These are phyloP conservation scores for Cactoblastis cactorum DNA, from an alignment of 2,888 invertebrate species.

Conservation along the genomic window DNA sequence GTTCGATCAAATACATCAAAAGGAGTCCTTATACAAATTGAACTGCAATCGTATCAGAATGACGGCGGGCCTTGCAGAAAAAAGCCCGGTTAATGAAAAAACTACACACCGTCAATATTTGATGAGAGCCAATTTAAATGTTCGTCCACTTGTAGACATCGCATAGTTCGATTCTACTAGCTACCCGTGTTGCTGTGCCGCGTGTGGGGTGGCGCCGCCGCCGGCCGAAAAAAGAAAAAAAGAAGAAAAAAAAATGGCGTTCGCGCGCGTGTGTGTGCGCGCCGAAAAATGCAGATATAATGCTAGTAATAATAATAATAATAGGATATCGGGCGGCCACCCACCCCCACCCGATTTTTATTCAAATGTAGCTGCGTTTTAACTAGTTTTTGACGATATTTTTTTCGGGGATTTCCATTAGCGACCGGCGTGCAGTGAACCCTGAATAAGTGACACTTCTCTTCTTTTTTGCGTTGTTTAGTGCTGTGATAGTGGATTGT, in stretches of 20 bases:
- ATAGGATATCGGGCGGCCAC: slow-evolving; percentile 70
- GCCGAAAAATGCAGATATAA: slow-evolving; percentile 77
- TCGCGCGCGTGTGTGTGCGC: slow-evolving; percentile 55
- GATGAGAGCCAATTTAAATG: slow-evolving; percentile 79
- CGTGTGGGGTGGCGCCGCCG: slow-evolving; percentile 54
- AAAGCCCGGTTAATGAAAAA: slow-evolving; percentile 73
- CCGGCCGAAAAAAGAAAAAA: slow-evolving; percentile 65
- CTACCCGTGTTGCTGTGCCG: slow-evolving; percentile 35
- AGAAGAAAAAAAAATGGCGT: slow-evolving; percentile 73
- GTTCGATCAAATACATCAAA: slow-evolving; percentile 36
- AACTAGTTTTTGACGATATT: slow-evolving; percentile 69
- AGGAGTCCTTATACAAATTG: slow-evolving; percentile 54
- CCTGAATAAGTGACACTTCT: slow-evolving; percentile 47
- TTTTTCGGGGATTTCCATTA: slow-evolving; percentile 77
- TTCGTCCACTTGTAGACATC: slow-evolving; percentile 78
- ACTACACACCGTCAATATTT: slow-evolving; percentile 78
- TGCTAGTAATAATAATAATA: slow-evolving; percentile 79
- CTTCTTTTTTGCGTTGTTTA: slow-evolving; percentile 39
- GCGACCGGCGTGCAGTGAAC: slow-evolving; percentile 57
- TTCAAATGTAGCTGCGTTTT: slow-evolving; percentile 73
- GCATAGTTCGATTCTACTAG: slow-evolving; percentile 64
- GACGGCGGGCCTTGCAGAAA: slow-evolving; percentile 52
- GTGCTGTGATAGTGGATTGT: slow-evolving; percentile 28
- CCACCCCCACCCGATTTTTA: slow-evolving; percentile 73
- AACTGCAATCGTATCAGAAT: slow-evolving; percentile 45